Evolutionary conservation across 2,797 vertebrate species (phyloP).

Genomic region (Poecilia gillii): DNA sequence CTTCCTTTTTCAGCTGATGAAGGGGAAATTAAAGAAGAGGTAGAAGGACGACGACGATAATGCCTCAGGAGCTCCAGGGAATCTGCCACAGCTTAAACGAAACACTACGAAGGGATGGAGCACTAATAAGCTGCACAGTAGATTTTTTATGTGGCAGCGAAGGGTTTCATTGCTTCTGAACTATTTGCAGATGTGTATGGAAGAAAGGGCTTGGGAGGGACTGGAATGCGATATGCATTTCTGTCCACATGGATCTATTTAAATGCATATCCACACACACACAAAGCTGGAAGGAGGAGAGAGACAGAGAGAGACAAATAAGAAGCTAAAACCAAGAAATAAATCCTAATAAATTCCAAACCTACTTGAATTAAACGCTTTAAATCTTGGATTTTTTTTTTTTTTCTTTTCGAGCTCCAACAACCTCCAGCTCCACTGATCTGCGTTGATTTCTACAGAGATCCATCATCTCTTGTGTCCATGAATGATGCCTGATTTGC

Average conservation of each 20-base stretch:
- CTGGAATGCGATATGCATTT: slow-evolving; percentile 38
- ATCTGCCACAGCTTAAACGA: slow-evolving; percentile 23
- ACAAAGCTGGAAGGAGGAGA: background rate
- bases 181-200: slow-evolving; percentile 42
- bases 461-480: slow-evolving; percentile 46
- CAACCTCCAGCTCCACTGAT: background rate
- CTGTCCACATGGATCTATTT: slow-evolving; percentile 15
- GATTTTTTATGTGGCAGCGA: slow-evolving; percentile 3
- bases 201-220: slow-evolving; percentile 5
- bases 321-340: slow-evolving; percentile 4
- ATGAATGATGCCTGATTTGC: slow-evolving; percentile 62
- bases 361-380: background rate
- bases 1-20: slow-evolving; percentile 15
- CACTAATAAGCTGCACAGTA: slow-evolving; percentile 21
- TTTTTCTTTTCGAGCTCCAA: background rate
- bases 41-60: slow-evolving; percentile 14
- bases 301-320: slow-evolving; percentile 5
- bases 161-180: slow-evolving; percentile 36
- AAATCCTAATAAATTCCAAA: background rate
- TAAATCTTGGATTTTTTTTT: background rate
- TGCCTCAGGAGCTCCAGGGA: slow-evolving; percentile 12
- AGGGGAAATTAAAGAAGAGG: slow-evolving; percentile 1
- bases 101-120: slow-evolving; percentile 13
- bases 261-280: slow-evolving; percentile 23
- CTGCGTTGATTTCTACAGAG: slow-evolving; percentile 45